Percentiles rank a stretch among this genome's conserved stretches.
Evolutionary conservation across 2,888 invertebrate genomes (phyloP).

Genomic region (Antitype chi): DNA sequence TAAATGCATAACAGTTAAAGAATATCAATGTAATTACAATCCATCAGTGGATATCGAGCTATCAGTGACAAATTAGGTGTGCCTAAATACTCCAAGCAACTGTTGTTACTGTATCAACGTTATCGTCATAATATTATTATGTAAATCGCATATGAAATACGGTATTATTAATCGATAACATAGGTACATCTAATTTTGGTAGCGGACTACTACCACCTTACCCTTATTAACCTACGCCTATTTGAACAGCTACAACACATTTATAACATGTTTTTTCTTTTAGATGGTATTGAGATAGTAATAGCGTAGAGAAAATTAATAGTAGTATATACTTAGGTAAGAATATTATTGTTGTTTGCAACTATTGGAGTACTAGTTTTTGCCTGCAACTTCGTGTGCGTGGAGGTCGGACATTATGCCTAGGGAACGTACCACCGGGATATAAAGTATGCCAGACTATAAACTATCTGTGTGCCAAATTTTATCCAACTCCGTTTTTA

Average conservation of each 20-base stretch:
- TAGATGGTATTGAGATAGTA: background rate
- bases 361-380: background rate
- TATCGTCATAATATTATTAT: slow-evolving; percentile 57
- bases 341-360: background rate
- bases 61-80: slow-evolving; percentile 53
- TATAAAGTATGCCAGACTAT: too few species aligned
- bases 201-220: too few species aligned
- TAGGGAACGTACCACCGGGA: too few species aligned
- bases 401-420: too few species aligned
- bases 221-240: background rate
- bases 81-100: slow-evolving; percentile 27
- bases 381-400: too few species aligned
- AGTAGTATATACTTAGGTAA: background rate
- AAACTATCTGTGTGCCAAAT: too few species aligned
- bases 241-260: background rate
- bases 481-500: too few species aligned
- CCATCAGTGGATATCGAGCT: slow-evolving; percentile 37
- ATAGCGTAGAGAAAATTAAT: background rate
- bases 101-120: slow-evolving; percentile 21
- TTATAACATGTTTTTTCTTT: background rate
- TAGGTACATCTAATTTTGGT: background rate
- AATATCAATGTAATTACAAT: slow-evolving; percentile 37
- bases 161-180: slow-evolving; percentile 7
- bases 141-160: slow-evolving; percentile 37
- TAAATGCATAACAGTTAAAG: slow-evolving; percentile 18